Base-by-base conservation (phyloP, 2,888 invertebrate genomes). In the Scaptomyza polygonia region DNA sequence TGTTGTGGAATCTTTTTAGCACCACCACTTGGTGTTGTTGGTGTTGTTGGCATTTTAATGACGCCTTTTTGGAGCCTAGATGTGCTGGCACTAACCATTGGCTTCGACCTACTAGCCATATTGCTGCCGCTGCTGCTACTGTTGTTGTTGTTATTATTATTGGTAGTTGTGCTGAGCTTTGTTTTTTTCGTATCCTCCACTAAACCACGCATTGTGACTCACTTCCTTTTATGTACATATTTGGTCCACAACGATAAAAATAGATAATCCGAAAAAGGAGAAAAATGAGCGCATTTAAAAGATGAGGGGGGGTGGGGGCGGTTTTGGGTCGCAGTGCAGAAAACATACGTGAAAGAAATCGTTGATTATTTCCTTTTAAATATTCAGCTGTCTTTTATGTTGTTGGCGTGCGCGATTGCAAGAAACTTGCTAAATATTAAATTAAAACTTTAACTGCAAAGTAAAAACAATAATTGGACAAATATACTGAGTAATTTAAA, bases 161-260 rank as follows among this genome's bases (percentile, higher is more conserved):
- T 85, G 62, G 79, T 86, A 67, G 78, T 72, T 62, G 84, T 45
- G 86, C 48, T 81, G 49, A 88, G 61, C 64, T 89, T 90, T 57
- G 88, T 76, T 72, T 90, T 90, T 67, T 88, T 91, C 25, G 90
- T 78, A 73, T 91, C 90, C 74, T 91, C 91, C 70, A 82, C 88
- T 77, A 91, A 77, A 68, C 90, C 89, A 87, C 91, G 91, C 91
- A 91, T 91, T 79, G 39, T 67, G 57, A 39, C 57, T 61, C 55
- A 55, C 63, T 65, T 12, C 25, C 64, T 64, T 34, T 30, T 14
- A 27, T 14, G 36, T 36, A 9, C 29, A 29, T 9, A 36, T 25
- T 56, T 39, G 9, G 39, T 39, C 39, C 39, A 16, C 39, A 27
- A 18, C 25, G 70, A 62, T 76, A 82, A 68, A 87, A 76, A 85